Evolutionary conservation across 2,113 vertebrate species (phyloP).

Genomic region (Alectura lathami): DNA sequence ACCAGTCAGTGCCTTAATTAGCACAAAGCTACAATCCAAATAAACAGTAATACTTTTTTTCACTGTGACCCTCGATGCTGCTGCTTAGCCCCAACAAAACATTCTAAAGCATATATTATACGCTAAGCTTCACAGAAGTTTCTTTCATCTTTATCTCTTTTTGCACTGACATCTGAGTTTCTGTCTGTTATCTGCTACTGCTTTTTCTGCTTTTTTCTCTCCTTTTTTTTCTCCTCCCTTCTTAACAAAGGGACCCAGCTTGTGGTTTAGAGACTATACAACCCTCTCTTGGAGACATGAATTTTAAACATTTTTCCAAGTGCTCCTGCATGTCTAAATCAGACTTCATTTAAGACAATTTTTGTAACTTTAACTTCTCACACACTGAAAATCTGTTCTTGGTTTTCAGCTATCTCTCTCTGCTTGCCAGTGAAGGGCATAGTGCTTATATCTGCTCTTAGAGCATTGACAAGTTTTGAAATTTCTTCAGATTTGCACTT

Average conservation of each 20-base stretch:
- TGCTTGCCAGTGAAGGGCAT: not conserved
- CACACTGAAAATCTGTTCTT: not conserved
- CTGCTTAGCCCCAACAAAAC: not conserved
- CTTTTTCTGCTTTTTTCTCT: not conserved
- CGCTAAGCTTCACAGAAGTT: not conserved
- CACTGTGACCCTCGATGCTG: not conserved
- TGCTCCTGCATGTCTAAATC: not conserved
- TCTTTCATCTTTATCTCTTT: not conserved
- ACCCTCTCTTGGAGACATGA: not conserved
- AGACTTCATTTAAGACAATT: not conserved
- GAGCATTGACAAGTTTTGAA: not conserved
- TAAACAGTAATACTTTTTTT: not conserved
- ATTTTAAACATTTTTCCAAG: not conserved
- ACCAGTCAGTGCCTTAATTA: not conserved
- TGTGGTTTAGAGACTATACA: not conserved
- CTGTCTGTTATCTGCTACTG: not conserved
- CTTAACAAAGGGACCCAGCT: not conserved
- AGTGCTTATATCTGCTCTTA: not conserved
- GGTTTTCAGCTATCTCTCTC: not conserved
- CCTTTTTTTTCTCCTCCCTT: rapidly evolving
- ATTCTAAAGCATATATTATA: not conserved
- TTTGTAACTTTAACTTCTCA: not conserved
- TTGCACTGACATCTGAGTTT: not conserved
- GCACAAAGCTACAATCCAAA: not conserved
- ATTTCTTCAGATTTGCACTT: not conserved